Evolutionary conservation across 1,140 invertebrate species (phyloP).

Genomic region (Drosophila jambulina): DNA sequence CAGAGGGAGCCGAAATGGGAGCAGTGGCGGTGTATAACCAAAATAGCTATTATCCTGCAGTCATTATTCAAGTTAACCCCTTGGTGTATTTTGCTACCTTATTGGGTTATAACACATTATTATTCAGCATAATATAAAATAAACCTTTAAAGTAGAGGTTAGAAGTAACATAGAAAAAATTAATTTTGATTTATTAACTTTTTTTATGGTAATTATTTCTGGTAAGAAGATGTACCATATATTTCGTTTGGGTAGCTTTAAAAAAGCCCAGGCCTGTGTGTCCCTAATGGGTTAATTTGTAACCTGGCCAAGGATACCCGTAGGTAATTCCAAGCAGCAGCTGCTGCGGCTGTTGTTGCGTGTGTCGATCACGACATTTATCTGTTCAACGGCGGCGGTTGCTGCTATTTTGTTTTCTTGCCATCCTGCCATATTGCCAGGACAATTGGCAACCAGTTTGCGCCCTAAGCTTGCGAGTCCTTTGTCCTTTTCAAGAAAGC

Average conservation of each 20-base stretch:
- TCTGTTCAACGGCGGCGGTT: slow-evolving; percentile 47
- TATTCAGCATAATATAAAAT: too few species aligned
- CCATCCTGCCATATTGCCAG: slow-evolving; percentile 42
- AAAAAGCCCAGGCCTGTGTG: background rate
- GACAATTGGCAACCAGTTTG: slow-evolving; percentile 75
- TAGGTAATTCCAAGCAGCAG: slow-evolving; percentile 25
- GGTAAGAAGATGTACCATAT: too few species aligned
- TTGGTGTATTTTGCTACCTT: background rate
- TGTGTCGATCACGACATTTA: slow-evolving; percentile 58
- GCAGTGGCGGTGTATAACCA: slow-evolving; percentile 1
- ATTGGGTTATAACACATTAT: background rate
- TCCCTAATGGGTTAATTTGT: slow-evolving; percentile 39
- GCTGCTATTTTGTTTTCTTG: slow-evolving; percentile 39
- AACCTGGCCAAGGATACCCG: slow-evolving; percentile 34
- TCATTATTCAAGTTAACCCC: slow-evolving; percentile 57
- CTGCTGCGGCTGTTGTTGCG: slow-evolving; percentile 46
- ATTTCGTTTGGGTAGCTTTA: background rate
- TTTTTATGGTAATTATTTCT: background rate
- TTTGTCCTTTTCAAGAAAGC: slow-evolving; percentile 71
- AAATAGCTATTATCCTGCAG: slow-evolving; percentile 63
- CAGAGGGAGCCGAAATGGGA: slow-evolving; percentile 30
- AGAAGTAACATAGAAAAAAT: too few species aligned
- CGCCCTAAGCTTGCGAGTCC: slow-evolving; percentile 79
- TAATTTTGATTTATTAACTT: background rate
- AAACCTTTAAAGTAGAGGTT: too few species aligned